Percentiles rank a stretch among this genome's conserved stretches.
phyloP scores from a whole-genome alignment of 2,113 vertebrate species.

The Archocentrus centrarchus region DNA sequence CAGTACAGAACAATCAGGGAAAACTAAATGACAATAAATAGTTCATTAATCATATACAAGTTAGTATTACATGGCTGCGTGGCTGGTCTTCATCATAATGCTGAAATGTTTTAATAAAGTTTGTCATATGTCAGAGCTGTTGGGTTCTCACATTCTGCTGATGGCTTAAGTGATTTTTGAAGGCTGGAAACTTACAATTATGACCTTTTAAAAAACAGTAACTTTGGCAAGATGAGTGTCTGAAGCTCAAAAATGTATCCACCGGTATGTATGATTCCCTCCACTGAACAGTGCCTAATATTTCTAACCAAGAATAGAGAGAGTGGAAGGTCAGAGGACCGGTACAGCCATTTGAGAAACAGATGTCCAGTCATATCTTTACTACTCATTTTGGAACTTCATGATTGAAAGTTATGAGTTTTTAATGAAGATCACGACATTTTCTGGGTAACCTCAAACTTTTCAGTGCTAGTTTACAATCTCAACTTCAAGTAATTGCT shows the following conservation, averaged over 20 bases:
- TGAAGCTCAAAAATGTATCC: background rate
- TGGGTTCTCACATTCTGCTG: too few relatives aligned
- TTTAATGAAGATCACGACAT: background rate
- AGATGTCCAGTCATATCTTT: background rate
- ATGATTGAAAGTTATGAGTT: background rate
- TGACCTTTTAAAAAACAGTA: constrained; percentile 30
- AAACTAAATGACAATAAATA: constrained; percentile 3
- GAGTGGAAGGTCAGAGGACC: background rate
- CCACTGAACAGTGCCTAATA: background rate
- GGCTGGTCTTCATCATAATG: background rate
- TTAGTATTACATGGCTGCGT: background rate
- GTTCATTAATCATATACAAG: background rate
- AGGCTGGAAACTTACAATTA: too few relatives aligned
- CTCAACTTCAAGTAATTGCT: constrained; percentile 79
- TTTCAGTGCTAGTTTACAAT: constrained; percentile 32
- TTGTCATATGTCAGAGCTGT: too few relatives aligned
- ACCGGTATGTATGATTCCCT: background rate
- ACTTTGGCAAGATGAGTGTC: too few relatives aligned
- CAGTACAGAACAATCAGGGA: constrained; percentile 21
- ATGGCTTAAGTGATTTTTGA: too few relatives aligned
- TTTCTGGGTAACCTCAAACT: background rate
- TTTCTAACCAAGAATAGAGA: background rate
- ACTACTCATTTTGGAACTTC: background rate
- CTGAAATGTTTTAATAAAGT: too few relatives aligned
- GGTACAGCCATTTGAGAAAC: background rate